Evolutionary conservation across 2,888 invertebrate species (phyloP).

Genomic region (Salticus scenicus): DNA sequence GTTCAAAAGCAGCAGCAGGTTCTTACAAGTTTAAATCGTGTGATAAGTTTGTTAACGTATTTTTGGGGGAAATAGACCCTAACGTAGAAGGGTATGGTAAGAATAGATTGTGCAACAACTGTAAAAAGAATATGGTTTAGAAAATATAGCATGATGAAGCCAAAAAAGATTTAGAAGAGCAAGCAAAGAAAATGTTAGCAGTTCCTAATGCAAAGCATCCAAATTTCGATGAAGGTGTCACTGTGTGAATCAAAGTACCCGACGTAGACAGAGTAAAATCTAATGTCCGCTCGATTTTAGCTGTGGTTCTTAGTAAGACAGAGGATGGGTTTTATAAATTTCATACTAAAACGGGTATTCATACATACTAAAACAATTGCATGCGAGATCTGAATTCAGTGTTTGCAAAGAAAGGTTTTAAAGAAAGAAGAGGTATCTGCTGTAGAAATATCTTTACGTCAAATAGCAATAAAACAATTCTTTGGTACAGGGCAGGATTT

Average conservation of each 20-base stretch:
- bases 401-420: too few relatives aligned
- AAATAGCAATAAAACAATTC: neutral
- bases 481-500: constrained; percentile 30
- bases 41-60: neutral
- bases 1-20: neutral
- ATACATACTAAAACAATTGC: neutral
- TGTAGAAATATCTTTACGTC: neutral
- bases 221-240: neutral
- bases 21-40: neutral
- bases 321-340: neutral
- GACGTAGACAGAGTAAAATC: neutral
- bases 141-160: too few relatives aligned
- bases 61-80: neutral
- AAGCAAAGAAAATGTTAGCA: too few relatives aligned
- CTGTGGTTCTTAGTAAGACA: neutral
- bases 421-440: too few relatives aligned
- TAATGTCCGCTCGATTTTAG: too few relatives aligned
- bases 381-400: neutral
- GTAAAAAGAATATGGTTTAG: neutral
- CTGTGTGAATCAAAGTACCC: neutral
- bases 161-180: too few relatives aligned
- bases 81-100: neutral
- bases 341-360: neutral
- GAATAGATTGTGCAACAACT: neutral
- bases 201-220: too few relatives aligned